Percentiles rank a stretch among this genome's conserved stretches.
Conservation (phyloP, 1,140 invertebrate genomes). For the Chrysoperla carnea region DNA sequence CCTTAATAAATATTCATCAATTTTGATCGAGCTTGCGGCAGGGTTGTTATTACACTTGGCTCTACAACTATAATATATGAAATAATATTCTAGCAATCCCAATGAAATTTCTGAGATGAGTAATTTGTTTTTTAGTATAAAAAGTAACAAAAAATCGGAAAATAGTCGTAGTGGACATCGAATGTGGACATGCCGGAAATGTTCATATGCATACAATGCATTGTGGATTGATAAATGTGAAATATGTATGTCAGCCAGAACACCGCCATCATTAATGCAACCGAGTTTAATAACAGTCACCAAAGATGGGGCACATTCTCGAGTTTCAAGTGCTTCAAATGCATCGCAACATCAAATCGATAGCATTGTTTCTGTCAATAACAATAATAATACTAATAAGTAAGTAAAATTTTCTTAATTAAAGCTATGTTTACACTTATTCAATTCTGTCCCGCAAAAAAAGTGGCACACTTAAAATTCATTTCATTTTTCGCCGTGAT, state of each 20-base stretch:
- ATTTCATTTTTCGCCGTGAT: too few relatives aligned
- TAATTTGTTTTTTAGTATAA: too few relatives aligned
- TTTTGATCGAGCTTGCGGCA: too few relatives aligned
- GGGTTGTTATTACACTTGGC: too few relatives aligned
- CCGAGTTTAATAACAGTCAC: conserved; percentile 50
- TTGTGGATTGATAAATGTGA: conserved; percentile 59
- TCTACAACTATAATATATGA: too few relatives aligned
- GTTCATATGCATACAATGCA: conserved; percentile 74
- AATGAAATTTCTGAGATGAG: too few relatives aligned
- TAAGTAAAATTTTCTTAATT: conserved; percentile 10
- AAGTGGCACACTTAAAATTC: too few relatives aligned
- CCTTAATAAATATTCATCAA: too few relatives aligned
- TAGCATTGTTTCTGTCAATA: conserved; percentile 28
- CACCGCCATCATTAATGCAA: conserved; percentile 40
- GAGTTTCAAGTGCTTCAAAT: conserved; percentile 20
- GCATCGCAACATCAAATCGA: conserved; percentile 25
- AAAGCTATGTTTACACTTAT: conserved; percentile 12
- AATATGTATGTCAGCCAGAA: conserved; percentile 50
- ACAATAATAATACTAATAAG: conserved; percentile 16
- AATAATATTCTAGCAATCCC: too few relatives aligned
- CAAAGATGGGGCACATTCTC: conserved; percentile 26
- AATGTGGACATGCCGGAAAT: conserved; percentile 75
- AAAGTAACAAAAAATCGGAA: too few relatives aligned
- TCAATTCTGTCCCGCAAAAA: too few relatives aligned
- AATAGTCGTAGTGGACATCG: conserved; percentile 17